Percentiles rank a stretch among this genome's conserved stretches.
Conservation (phyloP, 2,113 vertebrate species). For the Phoxinus phoxinus region DNA sequence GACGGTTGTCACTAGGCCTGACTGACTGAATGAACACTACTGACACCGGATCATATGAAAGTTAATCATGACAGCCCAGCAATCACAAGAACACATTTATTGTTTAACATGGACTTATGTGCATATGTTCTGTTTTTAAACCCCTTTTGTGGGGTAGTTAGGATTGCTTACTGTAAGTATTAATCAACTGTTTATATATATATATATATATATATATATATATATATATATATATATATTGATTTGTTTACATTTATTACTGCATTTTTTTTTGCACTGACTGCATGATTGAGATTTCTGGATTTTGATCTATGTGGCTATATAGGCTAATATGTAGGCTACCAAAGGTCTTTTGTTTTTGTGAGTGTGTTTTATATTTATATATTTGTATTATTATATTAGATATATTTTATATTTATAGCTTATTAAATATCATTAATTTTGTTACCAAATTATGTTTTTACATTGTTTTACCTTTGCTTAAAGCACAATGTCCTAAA, state of each 20-base stretch:
- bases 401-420: background rate
- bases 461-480: background rate
- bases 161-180: background rate
- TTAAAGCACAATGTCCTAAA: background rate
- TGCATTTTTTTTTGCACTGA: background rate
- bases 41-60: background rate
- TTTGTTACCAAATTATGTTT: background rate
- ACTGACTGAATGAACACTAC: slow-evolving; percentile 9
- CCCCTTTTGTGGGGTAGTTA: background rate
- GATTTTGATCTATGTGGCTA: too few relatives aligned
- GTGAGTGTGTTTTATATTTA: background rate
- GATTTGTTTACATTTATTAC: background rate
- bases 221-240: background rate
- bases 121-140: background rate
- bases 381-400: too few relatives aligned
- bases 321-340: too few relatives aligned
- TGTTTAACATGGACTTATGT: background rate
- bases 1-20: background rate
- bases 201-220: background rate
- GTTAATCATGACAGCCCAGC: background rate
- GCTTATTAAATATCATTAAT: background rate
- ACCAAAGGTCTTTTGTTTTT: background rate
- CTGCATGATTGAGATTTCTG: background rate
- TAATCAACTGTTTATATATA: background rate
- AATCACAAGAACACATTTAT: background rate